Conservation (phyloP, 2,888 invertebrate genomes). For the Drosophila atripex region DNA sequence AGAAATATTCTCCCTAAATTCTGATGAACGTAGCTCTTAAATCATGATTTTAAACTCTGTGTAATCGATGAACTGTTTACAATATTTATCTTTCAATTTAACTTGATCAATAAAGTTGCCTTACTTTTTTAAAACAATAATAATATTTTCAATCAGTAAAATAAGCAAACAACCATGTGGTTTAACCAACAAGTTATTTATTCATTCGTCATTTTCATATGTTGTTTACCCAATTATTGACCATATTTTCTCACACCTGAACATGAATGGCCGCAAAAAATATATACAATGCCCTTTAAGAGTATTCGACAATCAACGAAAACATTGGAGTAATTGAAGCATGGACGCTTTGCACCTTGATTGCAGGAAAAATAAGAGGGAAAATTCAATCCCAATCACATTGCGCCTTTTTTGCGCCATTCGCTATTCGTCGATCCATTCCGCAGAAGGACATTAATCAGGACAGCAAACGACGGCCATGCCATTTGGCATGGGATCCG, state of each 20-base stretch:
- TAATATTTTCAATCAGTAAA: too few species aligned
- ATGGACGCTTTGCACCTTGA: conserved; percentile 23
- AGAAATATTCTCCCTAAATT: too few species aligned
- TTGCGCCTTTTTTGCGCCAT: neutral
- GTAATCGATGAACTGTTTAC: too few species aligned
- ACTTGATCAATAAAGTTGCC: too few species aligned
- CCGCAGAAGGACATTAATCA: conserved; percentile 59
- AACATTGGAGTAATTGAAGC: neutral
- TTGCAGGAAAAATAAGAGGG: conserved; percentile 11
- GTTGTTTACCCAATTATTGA: neutral
- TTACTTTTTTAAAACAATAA: too few species aligned
- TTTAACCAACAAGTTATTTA: neutral
- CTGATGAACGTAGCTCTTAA: too few species aligned
- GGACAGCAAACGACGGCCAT: conserved; percentile 51
- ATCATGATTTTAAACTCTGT: too few species aligned
- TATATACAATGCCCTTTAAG: neutral
- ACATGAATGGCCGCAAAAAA: neutral
- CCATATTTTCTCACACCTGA: neutral
- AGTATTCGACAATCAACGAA: conserved; percentile 10
- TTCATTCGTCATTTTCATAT: too few species aligned
- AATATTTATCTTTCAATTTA: too few species aligned
- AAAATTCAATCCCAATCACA: conserved; percentile 20
- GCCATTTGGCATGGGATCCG: conserved; percentile 39
- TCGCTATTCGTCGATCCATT: conserved; percentile 4
- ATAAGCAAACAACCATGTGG: neutral